Evolutionary conservation across 2,797 vertebrate genomes (phyloP).

Genomic region (Lepus townsendii): DNA sequence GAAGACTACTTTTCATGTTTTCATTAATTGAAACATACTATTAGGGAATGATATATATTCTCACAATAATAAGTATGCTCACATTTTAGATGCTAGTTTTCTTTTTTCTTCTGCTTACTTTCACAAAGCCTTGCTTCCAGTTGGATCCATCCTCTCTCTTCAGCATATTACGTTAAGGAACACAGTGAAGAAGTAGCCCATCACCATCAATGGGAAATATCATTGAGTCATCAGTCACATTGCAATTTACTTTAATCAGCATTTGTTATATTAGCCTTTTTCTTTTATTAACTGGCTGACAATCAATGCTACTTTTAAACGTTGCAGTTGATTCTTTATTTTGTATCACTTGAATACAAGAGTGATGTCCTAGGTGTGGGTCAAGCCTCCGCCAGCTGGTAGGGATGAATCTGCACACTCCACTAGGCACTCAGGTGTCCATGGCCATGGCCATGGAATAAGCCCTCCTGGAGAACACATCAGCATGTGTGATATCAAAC

Average conservation of each 20-base stretch:
- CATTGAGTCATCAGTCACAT: constrained; percentile 34
- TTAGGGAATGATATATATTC: not conserved
- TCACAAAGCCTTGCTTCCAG: constrained; percentile 11
- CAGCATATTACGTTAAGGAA: not conserved
- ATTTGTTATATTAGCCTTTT: constrained; percentile 16
- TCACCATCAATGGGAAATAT: not conserved
- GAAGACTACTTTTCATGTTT: not conserved
- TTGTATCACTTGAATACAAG: not conserved
- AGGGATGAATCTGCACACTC: not conserved
- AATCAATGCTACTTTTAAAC: constrained; percentile 27
- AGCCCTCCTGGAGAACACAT: not conserved
- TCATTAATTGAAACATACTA: constrained; percentile 48
- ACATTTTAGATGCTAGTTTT: not conserved
- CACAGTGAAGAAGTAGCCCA: not conserved
- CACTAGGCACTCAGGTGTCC: fast-evolving
- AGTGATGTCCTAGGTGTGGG: not conserved
- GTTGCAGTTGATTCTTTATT: not conserved
- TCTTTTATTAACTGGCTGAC: constrained; percentile 32
- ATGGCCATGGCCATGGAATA: not conserved
- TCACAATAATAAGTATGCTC: not conserved
- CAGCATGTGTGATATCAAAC: not conserved
- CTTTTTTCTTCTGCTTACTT: not conserved
- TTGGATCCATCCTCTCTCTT: not conserved
- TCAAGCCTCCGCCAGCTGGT: not conserved
- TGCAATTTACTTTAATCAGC: not conserved